Evolutionary conservation across 1,140 invertebrate species (phyloP).

Genomic region (Bombus consobrinus): DNA sequence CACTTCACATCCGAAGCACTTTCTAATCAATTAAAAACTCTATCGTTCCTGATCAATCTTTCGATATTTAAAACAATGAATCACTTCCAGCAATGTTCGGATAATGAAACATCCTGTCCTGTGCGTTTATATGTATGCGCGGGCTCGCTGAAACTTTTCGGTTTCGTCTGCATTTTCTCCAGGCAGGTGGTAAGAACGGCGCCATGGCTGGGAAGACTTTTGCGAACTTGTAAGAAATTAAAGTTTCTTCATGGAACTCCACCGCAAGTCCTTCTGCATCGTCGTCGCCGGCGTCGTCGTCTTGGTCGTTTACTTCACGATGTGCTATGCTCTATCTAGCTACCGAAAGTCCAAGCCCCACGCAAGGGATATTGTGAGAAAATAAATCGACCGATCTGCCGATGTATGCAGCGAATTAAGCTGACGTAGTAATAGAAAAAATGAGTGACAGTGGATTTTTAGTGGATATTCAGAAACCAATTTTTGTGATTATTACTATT

Average conservation of each 20-base stretch:
- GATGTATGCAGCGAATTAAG: no score
- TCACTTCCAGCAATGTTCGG: no score
- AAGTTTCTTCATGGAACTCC: constrained; percentile 41
- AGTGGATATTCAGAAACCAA: no score
- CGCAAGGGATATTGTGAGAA: neutral
- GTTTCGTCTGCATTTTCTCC: constrained; percentile 42
- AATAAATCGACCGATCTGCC: constrained; percentile 21
- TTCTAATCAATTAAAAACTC: no score
- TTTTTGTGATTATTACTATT: no score
- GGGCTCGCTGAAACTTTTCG: constrained; percentile 31
- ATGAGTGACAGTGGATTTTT: no score
- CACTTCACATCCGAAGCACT: no score
- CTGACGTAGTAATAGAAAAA: no score
- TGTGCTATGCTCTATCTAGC: neutral
- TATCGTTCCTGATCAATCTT: no score
- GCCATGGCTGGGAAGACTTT: constrained; percentile 34
- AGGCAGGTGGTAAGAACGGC: constrained; percentile 29
- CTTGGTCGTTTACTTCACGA: neutral
- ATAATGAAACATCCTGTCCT: constrained; percentile 6
- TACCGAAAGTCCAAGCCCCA: neutral
- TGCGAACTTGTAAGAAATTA: constrained; percentile 56
- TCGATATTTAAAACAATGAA: no score
- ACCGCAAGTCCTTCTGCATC: constrained; percentile 31
- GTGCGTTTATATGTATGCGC: constrained; percentile 40
- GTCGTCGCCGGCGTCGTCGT: constrained; percentile 8